Conservation (phyloP, 2,113 vertebrate genomes). For the Microcebus lehilahytsara region DNA sequence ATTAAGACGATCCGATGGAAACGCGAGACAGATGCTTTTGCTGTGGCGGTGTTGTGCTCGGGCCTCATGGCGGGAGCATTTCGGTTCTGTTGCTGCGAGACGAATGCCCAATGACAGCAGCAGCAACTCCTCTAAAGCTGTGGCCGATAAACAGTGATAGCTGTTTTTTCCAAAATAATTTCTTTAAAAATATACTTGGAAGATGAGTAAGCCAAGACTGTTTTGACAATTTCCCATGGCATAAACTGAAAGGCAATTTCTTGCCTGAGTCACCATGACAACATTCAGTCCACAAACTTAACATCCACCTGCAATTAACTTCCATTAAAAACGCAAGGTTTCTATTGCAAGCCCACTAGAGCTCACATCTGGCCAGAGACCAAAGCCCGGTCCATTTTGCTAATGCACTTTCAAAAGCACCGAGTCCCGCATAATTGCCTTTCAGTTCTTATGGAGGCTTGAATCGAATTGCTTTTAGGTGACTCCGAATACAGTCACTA, state of each 20-base stretch:
- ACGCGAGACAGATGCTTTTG: too few species aligned
- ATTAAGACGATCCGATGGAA: rapidly evolving
- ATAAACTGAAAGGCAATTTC: conserved; percentile 11
- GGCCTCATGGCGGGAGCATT: rapidly evolving
- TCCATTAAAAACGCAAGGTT: conserved; percentile 2
- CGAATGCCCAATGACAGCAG: rapidly evolving
- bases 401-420: background rate
- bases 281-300: background rate
- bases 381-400: background rate
- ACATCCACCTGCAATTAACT: background rate
- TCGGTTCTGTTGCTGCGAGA: too few species aligned
- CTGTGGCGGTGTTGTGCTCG: too few species aligned
- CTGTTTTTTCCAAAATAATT: background rate
- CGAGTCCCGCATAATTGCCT: background rate
- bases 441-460: background rate
- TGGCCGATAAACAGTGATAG: background rate
- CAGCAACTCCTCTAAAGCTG: background rate
- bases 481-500: background rate
- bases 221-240: background rate
- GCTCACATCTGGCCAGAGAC: background rate
- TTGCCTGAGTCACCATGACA: conserved; percentile 42
- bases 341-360: background rate
- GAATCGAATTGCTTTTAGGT: background rate
- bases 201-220: background rate
- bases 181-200: background rate